Conservation (phyloP, 2,888 invertebrate species). For the Sminthurinus aureus region DNA sequence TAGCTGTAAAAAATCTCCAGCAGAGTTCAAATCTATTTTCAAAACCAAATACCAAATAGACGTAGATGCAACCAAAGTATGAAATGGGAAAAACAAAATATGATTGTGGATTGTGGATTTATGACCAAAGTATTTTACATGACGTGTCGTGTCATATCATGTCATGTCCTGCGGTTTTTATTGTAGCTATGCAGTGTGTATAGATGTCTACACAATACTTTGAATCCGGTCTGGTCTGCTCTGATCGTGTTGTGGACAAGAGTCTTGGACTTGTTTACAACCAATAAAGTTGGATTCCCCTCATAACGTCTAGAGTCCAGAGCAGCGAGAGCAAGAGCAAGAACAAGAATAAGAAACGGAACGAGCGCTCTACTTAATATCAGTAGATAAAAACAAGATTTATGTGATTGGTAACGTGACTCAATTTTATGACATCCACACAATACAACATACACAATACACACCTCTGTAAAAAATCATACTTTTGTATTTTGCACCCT, state of each 20-base stretch:
- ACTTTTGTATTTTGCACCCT: neutral
- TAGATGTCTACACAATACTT: neutral
- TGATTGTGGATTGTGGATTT: neutral
- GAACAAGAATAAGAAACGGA: neutral
- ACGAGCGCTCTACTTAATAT: conserved; percentile 8
- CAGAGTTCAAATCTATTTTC: too few relatives aligned
- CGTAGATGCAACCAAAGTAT: too few relatives aligned
- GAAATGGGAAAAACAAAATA: neutral
- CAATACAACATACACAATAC: neutral
- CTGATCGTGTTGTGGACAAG: neutral
- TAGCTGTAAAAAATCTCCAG: too few relatives aligned
- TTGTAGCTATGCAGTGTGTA: neutral
- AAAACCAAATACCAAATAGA: too few relatives aligned
- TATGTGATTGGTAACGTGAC: conserved; percentile 14
- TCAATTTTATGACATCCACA: conserved; percentile 10
- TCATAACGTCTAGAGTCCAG: neutral
- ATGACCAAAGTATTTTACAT: neutral
- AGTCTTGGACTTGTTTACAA: neutral
- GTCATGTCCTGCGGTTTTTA: neutral
- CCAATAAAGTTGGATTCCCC: neutral
- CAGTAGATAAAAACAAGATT: conserved; percentile 26
- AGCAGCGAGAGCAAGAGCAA: neutral
- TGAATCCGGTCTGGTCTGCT: neutral
- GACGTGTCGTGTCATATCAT: neutral
- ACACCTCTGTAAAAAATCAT: too few relatives aligned